Conservation (phyloP, 1,140 invertebrate species). For the Calycopis cecrops region DNA sequence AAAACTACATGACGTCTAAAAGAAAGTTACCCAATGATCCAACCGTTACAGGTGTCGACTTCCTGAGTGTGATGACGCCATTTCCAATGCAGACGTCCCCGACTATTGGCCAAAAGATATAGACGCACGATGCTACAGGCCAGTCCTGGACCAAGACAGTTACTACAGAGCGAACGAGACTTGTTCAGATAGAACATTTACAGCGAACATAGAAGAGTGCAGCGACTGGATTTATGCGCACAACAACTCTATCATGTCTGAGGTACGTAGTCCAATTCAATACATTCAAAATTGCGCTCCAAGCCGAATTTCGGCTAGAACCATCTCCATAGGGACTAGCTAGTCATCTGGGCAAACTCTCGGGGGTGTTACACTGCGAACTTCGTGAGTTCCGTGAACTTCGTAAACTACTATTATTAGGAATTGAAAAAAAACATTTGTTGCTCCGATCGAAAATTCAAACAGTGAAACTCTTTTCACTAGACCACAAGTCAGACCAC, state of each 20-base stretch:
- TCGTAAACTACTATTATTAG: not conserved
- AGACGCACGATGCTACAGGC: slow-evolving; percentile 41
- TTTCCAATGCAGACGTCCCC: slow-evolving; percentile 33
- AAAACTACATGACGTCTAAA: too few species aligned
- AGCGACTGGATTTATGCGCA: slow-evolving; percentile 52
- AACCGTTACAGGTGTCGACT: slow-evolving; percentile 42
- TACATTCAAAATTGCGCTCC: not conserved
- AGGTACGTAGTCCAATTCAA: slow-evolving; percentile 28
- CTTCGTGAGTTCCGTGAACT: not conserved
- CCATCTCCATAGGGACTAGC: too few species aligned
- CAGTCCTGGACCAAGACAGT: slow-evolving; percentile 26
- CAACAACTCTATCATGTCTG: slow-evolving; percentile 46
- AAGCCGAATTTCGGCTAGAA: too few species aligned
- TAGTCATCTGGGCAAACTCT: too few species aligned
- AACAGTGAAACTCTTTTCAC: too few species aligned
- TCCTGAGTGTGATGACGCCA: slow-evolving; percentile 43
- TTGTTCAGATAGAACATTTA: slow-evolving; percentile 42
- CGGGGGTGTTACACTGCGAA: too few species aligned
- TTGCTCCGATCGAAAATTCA: too few species aligned
- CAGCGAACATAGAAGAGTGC: slow-evolving; percentile 40
- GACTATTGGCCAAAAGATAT: slow-evolving; percentile 48
- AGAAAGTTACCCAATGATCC: not conserved
- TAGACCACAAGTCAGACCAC: too few species aligned
- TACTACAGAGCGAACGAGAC: slow-evolving; percentile 7
- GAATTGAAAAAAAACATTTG: not conserved